phyloP scores from a whole-genome alignment of 2,113 vertebrate genomes.

The Forbesichthys papilliferus region DNA sequence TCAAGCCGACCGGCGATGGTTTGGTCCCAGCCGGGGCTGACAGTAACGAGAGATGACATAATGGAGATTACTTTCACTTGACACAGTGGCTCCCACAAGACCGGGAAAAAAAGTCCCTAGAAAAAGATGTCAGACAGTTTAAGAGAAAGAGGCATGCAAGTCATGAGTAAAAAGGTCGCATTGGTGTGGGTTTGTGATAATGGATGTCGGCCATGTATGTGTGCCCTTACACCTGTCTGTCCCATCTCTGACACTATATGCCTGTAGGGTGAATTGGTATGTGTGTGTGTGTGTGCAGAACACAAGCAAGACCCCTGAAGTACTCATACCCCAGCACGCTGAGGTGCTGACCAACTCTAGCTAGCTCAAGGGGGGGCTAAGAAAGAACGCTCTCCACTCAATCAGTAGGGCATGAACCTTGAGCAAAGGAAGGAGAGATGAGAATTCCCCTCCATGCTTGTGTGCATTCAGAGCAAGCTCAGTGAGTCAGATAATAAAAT shows the following conservation, averaged over 20 bases:
- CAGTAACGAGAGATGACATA: constrained; percentile 58
- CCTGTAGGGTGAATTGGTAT: constrained; percentile 6
- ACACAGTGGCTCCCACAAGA: constrained; percentile 50
- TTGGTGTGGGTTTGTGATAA: constrained; percentile 8
- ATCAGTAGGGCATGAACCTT: constrained; percentile 10
- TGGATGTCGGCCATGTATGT: constrained; percentile 12
- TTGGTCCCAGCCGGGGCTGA: constrained; percentile 24
- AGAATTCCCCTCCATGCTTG: constrained; percentile 3
- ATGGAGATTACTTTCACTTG: constrained; percentile 51
- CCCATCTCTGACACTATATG: neutral
- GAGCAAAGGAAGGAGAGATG: constrained; percentile 20
- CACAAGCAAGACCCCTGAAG: neutral
- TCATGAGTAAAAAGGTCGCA: neutral
- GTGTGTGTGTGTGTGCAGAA: constrained; percentile 1
- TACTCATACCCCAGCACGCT: constrained; percentile 32
- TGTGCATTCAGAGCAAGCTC: constrained; percentile 35
- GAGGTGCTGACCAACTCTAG: constrained; percentile 5
- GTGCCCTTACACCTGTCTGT: neutral
- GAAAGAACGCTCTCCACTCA: constrained; percentile 42
- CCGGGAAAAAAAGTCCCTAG: constrained; percentile 12
- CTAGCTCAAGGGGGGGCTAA: constrained; percentile 5
- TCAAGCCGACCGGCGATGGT: constrained; percentile 23
- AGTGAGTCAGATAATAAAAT: constrained; percentile 62
- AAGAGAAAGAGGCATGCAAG: constrained; percentile 2
- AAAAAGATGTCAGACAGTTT: constrained; percentile 16